Percentiles rank a stretch among this genome's conserved stretches.
These are phyloP conservation scores for Oithona nana DNA, from an alignment of 2,888 invertebrate genomes.

Conservation along the genomic window DNA sequence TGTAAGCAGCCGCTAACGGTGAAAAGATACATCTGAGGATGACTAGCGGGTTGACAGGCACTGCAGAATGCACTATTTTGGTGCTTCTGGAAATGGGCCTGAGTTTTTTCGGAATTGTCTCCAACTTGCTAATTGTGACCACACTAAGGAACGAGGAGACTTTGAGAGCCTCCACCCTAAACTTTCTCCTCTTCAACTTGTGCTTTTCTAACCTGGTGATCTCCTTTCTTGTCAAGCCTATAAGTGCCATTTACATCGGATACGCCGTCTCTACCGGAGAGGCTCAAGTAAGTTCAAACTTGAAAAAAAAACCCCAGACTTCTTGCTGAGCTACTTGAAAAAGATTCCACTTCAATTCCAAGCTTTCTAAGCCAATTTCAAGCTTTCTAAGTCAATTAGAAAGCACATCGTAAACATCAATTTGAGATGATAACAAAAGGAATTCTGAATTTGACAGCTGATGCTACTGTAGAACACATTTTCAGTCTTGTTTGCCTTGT, in stretches of 20 bases:
- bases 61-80: neutral
- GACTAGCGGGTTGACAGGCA: neutral
- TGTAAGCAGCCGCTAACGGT: too few species aligned
- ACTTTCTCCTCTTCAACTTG: slow-evolving; percentile 14
- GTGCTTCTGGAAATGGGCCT: slow-evolving; percentile 16
- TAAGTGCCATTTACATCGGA: slow-evolving; percentile 14
- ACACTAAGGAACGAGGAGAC: slow-evolving; percentile 10
- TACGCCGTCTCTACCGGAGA: slow-evolving; percentile 7
- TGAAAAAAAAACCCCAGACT: too few species aligned
- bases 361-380: too few species aligned
- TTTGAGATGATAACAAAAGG: too few species aligned
- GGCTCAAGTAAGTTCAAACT: neutral
- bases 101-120: slow-evolving; percentile 10
- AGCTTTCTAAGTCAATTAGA: too few species aligned
- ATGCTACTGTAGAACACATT: too few species aligned
- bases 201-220: slow-evolving; percentile 16
- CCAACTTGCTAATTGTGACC: slow-evolving; percentile 12
- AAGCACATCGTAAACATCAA: too few species aligned
- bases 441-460: too few species aligned
- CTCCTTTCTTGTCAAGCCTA: slow-evolving; percentile 15
- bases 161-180: slow-evolving; percentile 3
- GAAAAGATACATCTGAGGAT: too few species aligned
- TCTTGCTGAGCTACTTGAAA: too few species aligned
- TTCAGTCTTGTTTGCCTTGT: too few species aligned
- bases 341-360: too few species aligned